Base-by-base conservation (phyloP, 2,888 invertebrate genomes). In the Buathra laborator region DNA sequence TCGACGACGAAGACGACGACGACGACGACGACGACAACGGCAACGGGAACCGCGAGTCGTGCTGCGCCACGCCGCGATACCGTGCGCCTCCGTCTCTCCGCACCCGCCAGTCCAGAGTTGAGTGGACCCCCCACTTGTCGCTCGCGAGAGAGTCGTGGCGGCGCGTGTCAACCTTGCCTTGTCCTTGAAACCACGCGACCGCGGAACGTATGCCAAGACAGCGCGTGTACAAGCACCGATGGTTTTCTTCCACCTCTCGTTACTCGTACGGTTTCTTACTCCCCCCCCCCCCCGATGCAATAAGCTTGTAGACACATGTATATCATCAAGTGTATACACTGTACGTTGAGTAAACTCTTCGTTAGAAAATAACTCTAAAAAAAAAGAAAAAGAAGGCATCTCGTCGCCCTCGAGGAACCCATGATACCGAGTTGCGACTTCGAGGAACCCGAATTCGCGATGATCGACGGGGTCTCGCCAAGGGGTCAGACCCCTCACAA, bases 161-260 rank as follows among this genome's bases (percentile, higher is more conserved):
- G 93, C 94, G 93, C 94, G 93, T 94, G 94, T 93, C 93, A 93
- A 93, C 93, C 93, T 94, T 93, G 93, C 88, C 90, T 90, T 93
- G 93, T 92, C 94, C 93, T 94, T 93, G 93, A 92, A 92, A 93
- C 90, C 93, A 92, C 93, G 93, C 93, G 93, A 93, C 93, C 90
- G 90, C 90, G 90, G 91, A 29, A 32, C 59, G 87, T 89, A 89
- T 87, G 89, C 89, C 88, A 89, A 91, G 86, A 89, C 89, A 86
- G 83, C 83, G 80, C 87, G 87, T 86, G 88, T 86, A 82, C 79
- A 79, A 75, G 68, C 29, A 29, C 64, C 48, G 43, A 44, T 71
- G 62, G n/a, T 66, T 46, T 66, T 46, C 12, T 66, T 78, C 76
- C 76, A 44, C 44, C 72, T 46, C 62, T 44, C 12, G 44, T 67